A percentile compares a stretch with the other conserved stretches of the same genome.
phyloP scores from a whole-genome alignment of 2,888 invertebrate species.

The Idaea aversata region DNA sequence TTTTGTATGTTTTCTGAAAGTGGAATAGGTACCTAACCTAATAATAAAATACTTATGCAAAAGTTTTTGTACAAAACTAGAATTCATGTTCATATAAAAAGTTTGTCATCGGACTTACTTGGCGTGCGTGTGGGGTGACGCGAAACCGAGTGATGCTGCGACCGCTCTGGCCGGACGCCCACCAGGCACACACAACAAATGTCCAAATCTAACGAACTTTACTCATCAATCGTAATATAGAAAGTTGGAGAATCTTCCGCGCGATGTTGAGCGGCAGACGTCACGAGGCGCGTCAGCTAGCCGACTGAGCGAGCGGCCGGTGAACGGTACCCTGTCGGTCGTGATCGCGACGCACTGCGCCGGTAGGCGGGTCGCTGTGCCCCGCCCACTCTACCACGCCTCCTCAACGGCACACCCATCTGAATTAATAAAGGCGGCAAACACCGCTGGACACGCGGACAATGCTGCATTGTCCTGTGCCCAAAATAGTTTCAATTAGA shows the following conservation, averaged over 20 bases:
- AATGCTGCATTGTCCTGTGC: conserved; percentile 76
- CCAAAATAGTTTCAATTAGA: conserved; percentile 81
- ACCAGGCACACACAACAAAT: conserved; percentile 36
- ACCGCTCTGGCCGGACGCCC: conserved; percentile 34
- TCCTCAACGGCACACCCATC: conserved; percentile 63
- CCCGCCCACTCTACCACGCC: conserved; percentile 57
- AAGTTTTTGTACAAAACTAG: background rate
- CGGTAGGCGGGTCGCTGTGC: conserved; percentile 44
- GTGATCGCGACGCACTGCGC: conserved; percentile 50
- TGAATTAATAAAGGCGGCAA: conserved; percentile 80
- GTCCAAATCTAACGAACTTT: conserved; percentile 30
- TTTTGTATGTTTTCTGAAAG: too few species aligned
- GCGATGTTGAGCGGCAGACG: conserved; percentile 48
- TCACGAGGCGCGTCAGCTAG: conserved; percentile 65
- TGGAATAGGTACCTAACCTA: too few species aligned
- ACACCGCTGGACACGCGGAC: conserved; percentile 78
- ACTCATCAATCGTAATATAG: conserved; percentile 43
- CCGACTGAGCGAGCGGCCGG: conserved; percentile 56
- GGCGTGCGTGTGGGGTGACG: conserved; percentile 66
- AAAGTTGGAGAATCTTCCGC: conserved; percentile 49
- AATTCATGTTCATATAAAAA: background rate
- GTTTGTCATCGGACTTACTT: conserved; percentile 26
- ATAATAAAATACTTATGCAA: background rate
- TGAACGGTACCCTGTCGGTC: conserved; percentile 25
- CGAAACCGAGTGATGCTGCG: conserved; percentile 43